phyloP scores from a whole-genome alignment of 1,140 invertebrate genomes.

The Epicauta chinensis region DNA sequence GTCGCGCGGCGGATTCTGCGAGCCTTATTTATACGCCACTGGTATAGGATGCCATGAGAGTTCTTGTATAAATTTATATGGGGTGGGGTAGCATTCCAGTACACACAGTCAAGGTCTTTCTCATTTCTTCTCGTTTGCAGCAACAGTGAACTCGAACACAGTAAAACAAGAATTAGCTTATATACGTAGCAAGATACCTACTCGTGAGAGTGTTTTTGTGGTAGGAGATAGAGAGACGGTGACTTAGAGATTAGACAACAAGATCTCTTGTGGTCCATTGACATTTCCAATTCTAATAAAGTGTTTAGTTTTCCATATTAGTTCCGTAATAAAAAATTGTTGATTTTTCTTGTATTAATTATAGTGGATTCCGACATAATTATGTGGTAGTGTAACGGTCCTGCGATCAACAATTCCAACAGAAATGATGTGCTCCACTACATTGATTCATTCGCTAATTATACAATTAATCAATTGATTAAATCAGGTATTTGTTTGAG shows the following conservation, averaged over 20 bases:
- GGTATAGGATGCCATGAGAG: too few relatives aligned
- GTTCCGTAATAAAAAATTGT: too few relatives aligned
- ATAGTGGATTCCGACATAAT: too few relatives aligned
- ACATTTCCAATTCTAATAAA: not conserved
- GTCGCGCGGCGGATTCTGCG: too few relatives aligned
- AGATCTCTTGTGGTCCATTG: not conserved
- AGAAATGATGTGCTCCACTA: too few relatives aligned
- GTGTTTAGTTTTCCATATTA: not conserved
- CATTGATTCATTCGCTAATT: too few relatives aligned
- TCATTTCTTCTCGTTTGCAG: constrained; percentile 7
- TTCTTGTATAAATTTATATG: not conserved
- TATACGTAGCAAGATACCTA: constrained; percentile 5
- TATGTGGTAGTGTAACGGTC: too few relatives aligned
- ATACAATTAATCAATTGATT: too few relatives aligned
- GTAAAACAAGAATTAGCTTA: not conserved
- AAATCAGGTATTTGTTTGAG: too few relatives aligned
- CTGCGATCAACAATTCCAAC: too few relatives aligned
- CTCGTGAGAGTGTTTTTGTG: constrained; percentile 3
- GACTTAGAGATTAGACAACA: not conserved
- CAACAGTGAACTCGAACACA: not conserved
- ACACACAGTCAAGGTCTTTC: constrained; percentile 14
- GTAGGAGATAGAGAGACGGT: not conserved
- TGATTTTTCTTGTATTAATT: too few relatives aligned
- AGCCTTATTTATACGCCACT: too few relatives aligned
- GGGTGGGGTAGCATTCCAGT: constrained; percentile 17